Conservation (phyloP, 2,113 vertebrate species). For the Dipodomys merriami region DNA sequence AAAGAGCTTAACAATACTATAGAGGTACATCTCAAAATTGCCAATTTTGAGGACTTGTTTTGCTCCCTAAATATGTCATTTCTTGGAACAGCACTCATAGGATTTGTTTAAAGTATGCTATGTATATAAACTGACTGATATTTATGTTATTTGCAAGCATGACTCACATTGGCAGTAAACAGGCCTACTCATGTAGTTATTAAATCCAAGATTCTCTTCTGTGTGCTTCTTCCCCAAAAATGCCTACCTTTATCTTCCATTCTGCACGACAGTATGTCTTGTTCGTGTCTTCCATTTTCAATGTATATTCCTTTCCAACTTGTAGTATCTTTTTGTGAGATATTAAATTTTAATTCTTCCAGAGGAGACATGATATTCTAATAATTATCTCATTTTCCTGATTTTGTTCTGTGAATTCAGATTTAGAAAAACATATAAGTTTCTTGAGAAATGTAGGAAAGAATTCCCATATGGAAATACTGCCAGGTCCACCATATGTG, state of each 20-base stretch:
- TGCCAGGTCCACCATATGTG: not conserved
- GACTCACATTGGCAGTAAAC: slow-evolving; percentile 43
- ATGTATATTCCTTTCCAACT: not conserved
- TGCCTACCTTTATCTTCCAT: not conserved
- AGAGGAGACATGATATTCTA: not conserved
- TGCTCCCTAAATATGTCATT: slow-evolving; percentile 56
- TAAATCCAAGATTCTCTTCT: slow-evolving; percentile 1
- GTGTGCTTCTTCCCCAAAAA: not conserved
- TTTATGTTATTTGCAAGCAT: slow-evolving; percentile 63
- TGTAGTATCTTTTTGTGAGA: not conserved
- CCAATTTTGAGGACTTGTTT: slow-evolving; percentile 47
- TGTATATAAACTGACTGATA: slow-evolving; percentile 46
- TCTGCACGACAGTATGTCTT: not conserved
- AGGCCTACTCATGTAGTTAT: slow-evolving; percentile 10
- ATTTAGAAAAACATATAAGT: slow-evolving; percentile 21
- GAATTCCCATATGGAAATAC: not conserved
- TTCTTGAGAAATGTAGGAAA: slow-evolving; percentile 45
- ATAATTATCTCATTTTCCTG: slow-evolving; percentile 28
- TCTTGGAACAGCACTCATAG: slow-evolving; percentile 32
- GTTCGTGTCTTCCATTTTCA: not conserved
- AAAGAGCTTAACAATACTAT: not conserved
- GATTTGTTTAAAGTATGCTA: slow-evolving; percentile 40
- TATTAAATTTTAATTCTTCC: slow-evolving; percentile 16
- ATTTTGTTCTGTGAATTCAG: slow-evolving; percentile 19
- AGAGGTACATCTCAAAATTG: slow-evolving; percentile 51